These are phyloP conservation scores for Aproaerema taeniolella DNA, from an alignment of 2,888 invertebrate species.

Conservation along the genomic window DNA sequence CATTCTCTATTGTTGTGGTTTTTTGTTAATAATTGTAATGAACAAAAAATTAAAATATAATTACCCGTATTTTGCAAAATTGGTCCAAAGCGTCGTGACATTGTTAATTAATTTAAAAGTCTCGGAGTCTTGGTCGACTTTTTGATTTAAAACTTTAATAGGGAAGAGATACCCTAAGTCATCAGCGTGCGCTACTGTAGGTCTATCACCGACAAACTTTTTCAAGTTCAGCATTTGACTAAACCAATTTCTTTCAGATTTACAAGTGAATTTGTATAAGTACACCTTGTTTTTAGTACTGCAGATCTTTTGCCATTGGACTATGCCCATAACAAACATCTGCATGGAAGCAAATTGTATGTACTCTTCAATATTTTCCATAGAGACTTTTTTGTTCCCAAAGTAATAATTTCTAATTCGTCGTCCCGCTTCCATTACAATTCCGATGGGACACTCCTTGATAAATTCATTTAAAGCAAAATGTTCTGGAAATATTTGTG, in stretches of 20 bases:
- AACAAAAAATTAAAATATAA: too few species aligned
- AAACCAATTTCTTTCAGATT: slow-evolving; percentile 33
- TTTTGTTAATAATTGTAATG: too few species aligned
- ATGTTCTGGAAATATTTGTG: slow-evolving; percentile 18
- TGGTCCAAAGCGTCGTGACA: slow-evolving; percentile 36
- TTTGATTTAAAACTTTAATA: slow-evolving; percentile 15
- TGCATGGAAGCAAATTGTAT: slow-evolving; percentile 22
- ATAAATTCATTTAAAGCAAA: slow-evolving; percentile 24
- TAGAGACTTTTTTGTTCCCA: slow-evolving; percentile 18
- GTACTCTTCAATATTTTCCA: slow-evolving; percentile 26
- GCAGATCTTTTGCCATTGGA: slow-evolving; percentile 29
- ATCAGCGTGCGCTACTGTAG: slow-evolving; percentile 30
- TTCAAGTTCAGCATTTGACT: slow-evolving; percentile 20
- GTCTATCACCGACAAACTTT: slow-evolving; percentile 18
- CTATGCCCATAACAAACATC: slow-evolving; percentile 23
- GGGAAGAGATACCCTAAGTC: slow-evolving; percentile 36
- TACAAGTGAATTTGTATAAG: slow-evolving; percentile 33
- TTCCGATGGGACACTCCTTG: slow-evolving; percentile 18
- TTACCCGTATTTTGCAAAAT: slow-evolving; percentile 46
- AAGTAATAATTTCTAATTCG: slow-evolving; percentile 30
- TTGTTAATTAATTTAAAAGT: slow-evolving; percentile 30
- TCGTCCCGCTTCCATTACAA: slow-evolving; percentile 27
- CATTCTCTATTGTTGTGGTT: too few species aligned
- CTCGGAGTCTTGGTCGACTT: slow-evolving; percentile 21
- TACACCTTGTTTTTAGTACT: slow-evolving; percentile 29